phyloP scores from a whole-genome alignment of 2,888 invertebrate genomes.

The Beris morrisii region DNA sequence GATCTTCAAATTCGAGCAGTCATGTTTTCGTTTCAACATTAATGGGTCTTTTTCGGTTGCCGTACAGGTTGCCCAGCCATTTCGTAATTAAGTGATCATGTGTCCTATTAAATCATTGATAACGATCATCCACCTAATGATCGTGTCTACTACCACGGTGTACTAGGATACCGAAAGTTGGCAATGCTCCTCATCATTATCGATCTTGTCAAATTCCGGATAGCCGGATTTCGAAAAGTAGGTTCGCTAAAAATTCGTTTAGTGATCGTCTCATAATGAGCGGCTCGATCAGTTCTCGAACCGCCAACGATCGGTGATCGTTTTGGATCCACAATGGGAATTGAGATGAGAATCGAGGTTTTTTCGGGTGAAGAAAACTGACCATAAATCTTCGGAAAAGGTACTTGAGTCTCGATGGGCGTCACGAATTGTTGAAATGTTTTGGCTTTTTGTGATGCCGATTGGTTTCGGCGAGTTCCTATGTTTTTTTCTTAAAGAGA shows the following conservation, averaged over 20 bases:
- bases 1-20: not conserved
- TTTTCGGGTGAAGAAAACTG: slow-evolving; percentile 12
- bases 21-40: too few species aligned
- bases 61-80: not conserved
- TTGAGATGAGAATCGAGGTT: too few species aligned
- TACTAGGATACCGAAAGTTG: not conserved
- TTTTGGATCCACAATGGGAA: too few species aligned
- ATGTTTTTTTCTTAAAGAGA: not conserved
- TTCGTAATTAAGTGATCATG: slow-evolving; percentile 36
- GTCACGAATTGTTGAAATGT: slow-evolving; percentile 44
- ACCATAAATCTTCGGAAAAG: slow-evolving; percentile 40
- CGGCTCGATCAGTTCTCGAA: not conserved
- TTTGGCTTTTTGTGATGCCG: slow-evolving; percentile 44
- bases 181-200: slow-evolving; percentile 9
- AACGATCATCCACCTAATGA: slow-evolving; percentile 34
- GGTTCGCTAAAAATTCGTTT: slow-evolving; percentile 2
- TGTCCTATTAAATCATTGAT: slow-evolving; percentile 33
- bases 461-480: slow-evolving; percentile 41
- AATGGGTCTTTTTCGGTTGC: not conserved
- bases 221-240: not conserved
- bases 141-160: slow-evolving; percentile 15
- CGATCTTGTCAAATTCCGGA: slow-evolving; percentile 26
- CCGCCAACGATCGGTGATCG: not conserved
- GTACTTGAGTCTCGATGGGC: slow-evolving; percentile 42
- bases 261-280: not conserved